Conservation (phyloP, 1,140 invertebrate genomes). For the Psix sp. region DNA sequence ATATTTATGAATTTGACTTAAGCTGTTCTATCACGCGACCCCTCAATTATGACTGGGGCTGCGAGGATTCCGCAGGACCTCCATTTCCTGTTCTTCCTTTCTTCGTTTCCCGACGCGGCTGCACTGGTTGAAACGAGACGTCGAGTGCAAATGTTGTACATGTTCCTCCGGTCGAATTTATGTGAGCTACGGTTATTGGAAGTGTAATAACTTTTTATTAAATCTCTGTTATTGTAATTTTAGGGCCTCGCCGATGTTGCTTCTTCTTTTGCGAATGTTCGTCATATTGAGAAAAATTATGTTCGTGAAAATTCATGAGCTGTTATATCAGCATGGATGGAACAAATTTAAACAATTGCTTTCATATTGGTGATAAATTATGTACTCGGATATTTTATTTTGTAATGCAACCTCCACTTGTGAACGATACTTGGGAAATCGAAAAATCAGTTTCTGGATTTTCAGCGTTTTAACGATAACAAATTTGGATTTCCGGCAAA, state of each 20-base stretch:
- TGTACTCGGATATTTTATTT: too few relatives aligned
- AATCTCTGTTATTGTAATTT: constrained; percentile 49
- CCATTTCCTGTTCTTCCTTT: constrained; percentile 51
- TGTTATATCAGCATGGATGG: too few relatives aligned
- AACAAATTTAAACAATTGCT: too few relatives aligned
- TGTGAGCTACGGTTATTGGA: constrained; percentile 33
- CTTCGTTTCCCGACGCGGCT: constrained; percentile 29
- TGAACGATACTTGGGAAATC: too few relatives aligned
- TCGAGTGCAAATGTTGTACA: constrained; percentile 22
- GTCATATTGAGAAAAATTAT: too few relatives aligned
- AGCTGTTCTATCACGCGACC: constrained; percentile 56
- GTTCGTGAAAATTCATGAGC: too few relatives aligned
- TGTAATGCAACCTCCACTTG: too few relatives aligned
- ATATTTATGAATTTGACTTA: constrained; percentile 60
- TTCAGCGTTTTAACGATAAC: too few relatives aligned
- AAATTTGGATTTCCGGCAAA: too few relatives aligned
- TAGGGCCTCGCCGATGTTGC: background rate
- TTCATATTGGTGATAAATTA: too few relatives aligned
- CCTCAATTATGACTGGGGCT: constrained; percentile 56
- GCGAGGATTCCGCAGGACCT: constrained; percentile 54
- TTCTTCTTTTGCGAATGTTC: constrained; percentile 6
- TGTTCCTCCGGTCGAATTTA: constrained; percentile 41
- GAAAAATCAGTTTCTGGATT: too few relatives aligned
- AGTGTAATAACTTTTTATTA: constrained; percentile 46
- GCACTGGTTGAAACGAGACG: constrained; percentile 13